Base-by-base conservation (phyloP, 1,140 invertebrate genomes). In the Harpegnathos saltator region DNA sequence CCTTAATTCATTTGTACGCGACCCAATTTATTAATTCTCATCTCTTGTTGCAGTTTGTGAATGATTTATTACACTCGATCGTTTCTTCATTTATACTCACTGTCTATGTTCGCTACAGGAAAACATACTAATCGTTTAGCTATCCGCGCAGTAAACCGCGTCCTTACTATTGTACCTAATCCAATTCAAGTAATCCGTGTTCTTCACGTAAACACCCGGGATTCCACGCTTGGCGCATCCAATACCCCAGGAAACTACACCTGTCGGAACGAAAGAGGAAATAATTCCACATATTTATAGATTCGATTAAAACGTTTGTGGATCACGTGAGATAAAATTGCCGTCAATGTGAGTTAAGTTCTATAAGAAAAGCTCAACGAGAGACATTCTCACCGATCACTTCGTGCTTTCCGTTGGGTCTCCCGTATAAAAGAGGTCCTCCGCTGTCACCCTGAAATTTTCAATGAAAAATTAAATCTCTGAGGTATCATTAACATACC, bases 361-460 rank as follows among this genome's bases (percentile, higher is more conserved):
- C 19, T 62, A 50, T 3, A 12, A 3, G 38, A 24, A 65, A 12
- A 75, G 1, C 15, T 22, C 56, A 3, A 77, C 22, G 4, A n/a
- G n/a, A n/a, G n/a, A 48, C 3, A 65, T 52, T 89, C 56, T 87
- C 93, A 95, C 95, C 95, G 81, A 93, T 90, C 90, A 92, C 90
- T 66, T 95, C 93, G 82, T 94, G 94, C 90, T 88, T 93, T 62
- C 92, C 93, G 72, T 88, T 82, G 0, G 85, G 48, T 86, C 93
- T 90, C 87, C 94, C 90, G 2, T 92, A 92, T 50, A 95, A 29
- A 50, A 95, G 85, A 11, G 95, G 95, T 9, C 95, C 95, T 22
- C 95, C 95, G 78, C 96, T 97, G 89, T 97, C 96, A 26, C 96
- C 96, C 96, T 97, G 87, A 4, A 89, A 82, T 56, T 50, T 29